Conservation (phyloP, 2,113 vertebrate genomes). For the Willisornis vidua region DNA sequence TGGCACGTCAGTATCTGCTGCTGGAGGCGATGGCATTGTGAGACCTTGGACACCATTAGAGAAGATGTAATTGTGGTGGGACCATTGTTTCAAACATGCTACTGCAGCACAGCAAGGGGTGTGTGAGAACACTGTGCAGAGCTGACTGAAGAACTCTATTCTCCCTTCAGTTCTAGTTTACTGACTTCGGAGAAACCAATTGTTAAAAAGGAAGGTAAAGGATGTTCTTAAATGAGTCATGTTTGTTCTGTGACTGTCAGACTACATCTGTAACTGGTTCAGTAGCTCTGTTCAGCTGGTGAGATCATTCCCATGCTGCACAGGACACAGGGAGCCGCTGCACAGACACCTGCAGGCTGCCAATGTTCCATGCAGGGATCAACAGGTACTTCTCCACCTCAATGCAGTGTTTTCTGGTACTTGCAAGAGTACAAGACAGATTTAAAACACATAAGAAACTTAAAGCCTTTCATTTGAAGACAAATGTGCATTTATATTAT, state of each 20-base stretch:
- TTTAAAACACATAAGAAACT: neutral
- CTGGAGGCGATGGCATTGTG: neutral
- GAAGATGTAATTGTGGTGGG: neutral
- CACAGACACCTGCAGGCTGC: slow-evolving; percentile 32
- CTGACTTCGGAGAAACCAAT: slow-evolving; percentile 26
- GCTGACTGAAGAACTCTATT: neutral
- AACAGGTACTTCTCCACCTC: neutral
- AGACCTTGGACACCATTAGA: neutral
- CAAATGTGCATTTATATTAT: neutral
- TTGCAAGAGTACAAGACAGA: neutral
- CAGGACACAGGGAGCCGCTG: slow-evolving; percentile 2
- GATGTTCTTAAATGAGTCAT: slow-evolving; percentile 54
- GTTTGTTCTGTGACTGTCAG: slow-evolving; percentile 48
- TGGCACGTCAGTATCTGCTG: neutral
- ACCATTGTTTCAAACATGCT: neutral
- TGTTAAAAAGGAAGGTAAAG: slow-evolving; percentile 43
- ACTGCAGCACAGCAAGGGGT: neutral
- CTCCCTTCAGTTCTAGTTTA: slow-evolving; percentile 28
- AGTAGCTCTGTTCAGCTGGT: slow-evolving; percentile 11
- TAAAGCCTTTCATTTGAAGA: neutral
- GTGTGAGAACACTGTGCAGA: neutral
- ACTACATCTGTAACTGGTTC: slow-evolving; percentile 38
- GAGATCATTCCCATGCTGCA: slow-evolving; percentile 28
- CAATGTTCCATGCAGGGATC: neutral
- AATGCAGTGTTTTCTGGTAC: neutral